These are phyloP conservation scores for Yponomeuta malinellus DNA, from an alignment of 2,888 invertebrate genomes.

Conservation along the genomic window DNA sequence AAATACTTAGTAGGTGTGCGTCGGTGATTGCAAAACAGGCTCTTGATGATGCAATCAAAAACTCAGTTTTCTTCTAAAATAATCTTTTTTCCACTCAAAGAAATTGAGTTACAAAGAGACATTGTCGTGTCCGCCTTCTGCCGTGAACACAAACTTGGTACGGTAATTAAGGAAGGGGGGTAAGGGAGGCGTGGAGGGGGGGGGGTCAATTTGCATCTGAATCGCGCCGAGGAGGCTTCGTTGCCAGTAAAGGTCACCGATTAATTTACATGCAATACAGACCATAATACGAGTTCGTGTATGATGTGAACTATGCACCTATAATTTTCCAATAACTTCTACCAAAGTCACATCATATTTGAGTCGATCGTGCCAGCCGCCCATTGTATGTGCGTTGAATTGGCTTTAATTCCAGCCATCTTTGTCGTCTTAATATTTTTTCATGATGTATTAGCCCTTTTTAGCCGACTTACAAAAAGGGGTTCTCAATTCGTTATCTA, in stretches of 20 bases:
- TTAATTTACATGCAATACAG: constrained; percentile 9
- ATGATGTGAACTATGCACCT: neutral
- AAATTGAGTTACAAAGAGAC: neutral
- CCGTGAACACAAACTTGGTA: neutral
- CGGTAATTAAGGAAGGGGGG: constrained; percentile 16
- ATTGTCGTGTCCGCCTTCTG: constrained; percentile 5
- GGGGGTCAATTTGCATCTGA: constrained; percentile 14
- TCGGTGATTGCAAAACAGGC: no score
- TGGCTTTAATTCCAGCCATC: no score
- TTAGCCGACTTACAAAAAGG: no score
- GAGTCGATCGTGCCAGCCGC: no score
- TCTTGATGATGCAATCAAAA: no score
- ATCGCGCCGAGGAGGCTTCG: constrained; percentile 2
- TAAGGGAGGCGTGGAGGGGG: constrained; percentile 20
- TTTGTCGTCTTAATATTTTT: no score
- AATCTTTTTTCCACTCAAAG: neutral
- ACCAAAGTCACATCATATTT: no score
- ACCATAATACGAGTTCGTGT: neutral
- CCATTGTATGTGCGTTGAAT: no score
- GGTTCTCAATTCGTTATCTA: no score
- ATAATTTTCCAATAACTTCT: neutral
- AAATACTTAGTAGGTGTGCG: no score
- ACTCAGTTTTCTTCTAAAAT: neutral
- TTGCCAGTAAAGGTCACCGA: neutral
- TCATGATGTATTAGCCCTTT: no score